Evolutionary conservation across 2,888 invertebrate species (phyloP).

Genomic region (Pterostichus madidus): DNA sequence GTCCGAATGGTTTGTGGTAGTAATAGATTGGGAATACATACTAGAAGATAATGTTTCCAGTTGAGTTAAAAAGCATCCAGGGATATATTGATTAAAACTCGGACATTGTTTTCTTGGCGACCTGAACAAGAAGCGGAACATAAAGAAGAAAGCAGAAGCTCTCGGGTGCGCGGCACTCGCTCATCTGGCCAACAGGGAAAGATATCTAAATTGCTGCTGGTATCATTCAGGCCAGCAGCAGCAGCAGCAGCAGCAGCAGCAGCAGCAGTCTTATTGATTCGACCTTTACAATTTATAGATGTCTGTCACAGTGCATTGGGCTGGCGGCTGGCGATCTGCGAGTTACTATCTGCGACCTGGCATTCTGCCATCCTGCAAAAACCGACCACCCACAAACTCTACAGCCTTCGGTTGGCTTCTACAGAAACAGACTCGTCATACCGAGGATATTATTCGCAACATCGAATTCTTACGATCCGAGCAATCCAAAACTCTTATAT

Average conservation of each 20-base stretch:
- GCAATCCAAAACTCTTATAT: too few relatives aligned
- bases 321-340: slow-evolving; percentile 13
- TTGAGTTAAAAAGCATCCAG: slow-evolving; percentile 35
- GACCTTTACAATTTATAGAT: slow-evolving; percentile 61
- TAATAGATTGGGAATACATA: neutral
- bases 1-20: neutral
- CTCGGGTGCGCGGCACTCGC: slow-evolving; percentile 15
- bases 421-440: neutral
- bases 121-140: slow-evolving; percentile 22
- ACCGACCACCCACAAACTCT: slow-evolving; percentile 53
- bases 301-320: slow-evolving; percentile 63
- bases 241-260: slow-evolving; percentile 39
- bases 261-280: slow-evolving; percentile 62
- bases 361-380: slow-evolving; percentile 57
- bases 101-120: slow-evolving; percentile 53
- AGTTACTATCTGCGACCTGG: slow-evolving; percentile 31
- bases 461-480: too few relatives aligned
- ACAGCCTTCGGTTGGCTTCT: neutral
- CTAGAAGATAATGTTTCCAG: slow-evolving; percentile 31
- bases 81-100: slow-evolving; percentile 53
- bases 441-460: too few relatives aligned
- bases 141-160: slow-evolving; percentile 37
- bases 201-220: slow-evolving; percentile 61
- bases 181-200: slow-evolving; percentile 56
- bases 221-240: slow-evolving; percentile 49